Evolutionary conservation across 2,888 invertebrate species (phyloP), one percentile per base, ranked within the genome.

Genomic region (Eucera pruinosa): DNA sequence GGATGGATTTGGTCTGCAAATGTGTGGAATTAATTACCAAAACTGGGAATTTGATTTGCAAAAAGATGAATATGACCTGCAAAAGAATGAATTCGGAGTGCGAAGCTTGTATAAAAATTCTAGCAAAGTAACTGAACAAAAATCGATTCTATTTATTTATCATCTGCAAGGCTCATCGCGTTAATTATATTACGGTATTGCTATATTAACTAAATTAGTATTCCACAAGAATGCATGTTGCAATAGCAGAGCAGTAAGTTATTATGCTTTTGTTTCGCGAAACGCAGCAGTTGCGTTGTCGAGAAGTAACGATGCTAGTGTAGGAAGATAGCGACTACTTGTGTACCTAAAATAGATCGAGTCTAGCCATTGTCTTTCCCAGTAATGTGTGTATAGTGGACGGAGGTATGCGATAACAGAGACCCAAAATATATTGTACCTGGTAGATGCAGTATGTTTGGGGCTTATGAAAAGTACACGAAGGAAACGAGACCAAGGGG

Each of bases 401-500:
- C 2, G n/a, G 43, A 6, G 6, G 20, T 23, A 27, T 18, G 11
- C 43, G 50, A 72, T 67, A 58, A 58, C 36, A n/a, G 48, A 33
- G 36, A 30, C 67, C 18, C 41, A 15, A 39, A 57, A 71, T 48
- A 70, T 55, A 65, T 57, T 11, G 41, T 39, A 20, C 48, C 30
- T 33, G 18, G 48, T 33, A 23, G 20, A 64, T 30, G 23, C 23
- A 11, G 36, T 65, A 39, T 41, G 33, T 55, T 57, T 48, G 55
- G 55, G 25, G 66, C 48, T 71, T 43, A 50, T 43, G 66, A 71
- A 66, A 71, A 66, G 48, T 66, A 57, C 11, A 48, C 55, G 54
- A 18, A 57, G 23, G 30, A 41, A 66, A 71, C 33, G 39, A 48
- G 41, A 66, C 18, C 23, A 20, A 23, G 23, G 47, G 39, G 55